Conservation (phyloP, 2,113 vertebrate species). For the Prolemur simus region DNA sequence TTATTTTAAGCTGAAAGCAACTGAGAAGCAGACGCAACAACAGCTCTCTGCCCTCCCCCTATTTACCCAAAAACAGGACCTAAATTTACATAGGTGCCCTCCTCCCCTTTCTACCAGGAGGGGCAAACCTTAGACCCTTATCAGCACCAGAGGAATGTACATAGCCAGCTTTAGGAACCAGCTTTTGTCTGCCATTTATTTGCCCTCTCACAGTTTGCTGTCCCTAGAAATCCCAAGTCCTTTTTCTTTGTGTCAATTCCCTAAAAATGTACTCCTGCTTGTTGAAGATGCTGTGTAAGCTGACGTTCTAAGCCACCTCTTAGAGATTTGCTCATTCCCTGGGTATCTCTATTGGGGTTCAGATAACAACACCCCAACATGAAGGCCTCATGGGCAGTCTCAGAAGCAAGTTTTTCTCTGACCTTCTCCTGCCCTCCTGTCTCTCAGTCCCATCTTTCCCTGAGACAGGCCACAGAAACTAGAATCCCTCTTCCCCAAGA, state of each 20-base stretch:
- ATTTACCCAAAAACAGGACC: not conserved
- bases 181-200: not conserved
- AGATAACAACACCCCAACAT: too few species aligned
- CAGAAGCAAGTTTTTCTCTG: too few species aligned
- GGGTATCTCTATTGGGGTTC: not conserved
- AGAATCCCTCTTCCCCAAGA: too few species aligned
- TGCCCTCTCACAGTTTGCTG: not conserved
- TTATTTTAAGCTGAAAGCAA: not conserved
- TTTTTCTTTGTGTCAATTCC: not conserved
- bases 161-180: not conserved
- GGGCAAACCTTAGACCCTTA: not conserved
- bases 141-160: not conserved
- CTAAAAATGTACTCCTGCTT: not conserved
- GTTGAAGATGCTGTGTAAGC: not conserved
- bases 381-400: too few species aligned
- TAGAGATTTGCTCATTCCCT: not conserved
- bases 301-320: not conserved
- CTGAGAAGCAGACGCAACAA: not conserved
- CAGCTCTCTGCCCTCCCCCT: not conserved
- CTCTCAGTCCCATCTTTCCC: too few species aligned
- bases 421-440: too few species aligned
- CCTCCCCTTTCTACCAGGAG: not conserved
- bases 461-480: too few species aligned
- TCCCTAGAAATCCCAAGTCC: not conserved
- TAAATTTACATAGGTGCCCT: not conserved